A percentile compares a stretch with the other conserved stretches of the same genome.
These are phyloP conservation scores for Ophion ellenae DNA, from an alignment of 2,888 invertebrate genomes.

Conservation along the genomic window DNA sequence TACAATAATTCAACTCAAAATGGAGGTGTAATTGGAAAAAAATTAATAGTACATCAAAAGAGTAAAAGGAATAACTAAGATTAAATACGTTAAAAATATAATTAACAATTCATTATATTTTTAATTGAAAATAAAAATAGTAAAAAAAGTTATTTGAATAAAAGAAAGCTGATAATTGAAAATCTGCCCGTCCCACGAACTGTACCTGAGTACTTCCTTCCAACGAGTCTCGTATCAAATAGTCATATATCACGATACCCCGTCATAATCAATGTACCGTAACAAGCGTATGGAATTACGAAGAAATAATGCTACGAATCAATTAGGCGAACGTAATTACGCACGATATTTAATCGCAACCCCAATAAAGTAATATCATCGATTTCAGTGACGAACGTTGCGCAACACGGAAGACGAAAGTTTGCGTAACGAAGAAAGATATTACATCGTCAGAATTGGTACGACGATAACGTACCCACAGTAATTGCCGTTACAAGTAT, in stretches of 20 bases:
- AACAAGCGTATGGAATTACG: conserved; percentile 2
- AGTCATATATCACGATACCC: not conserved
- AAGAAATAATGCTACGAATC: conserved; percentile 15
- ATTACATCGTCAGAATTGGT: not conserved
- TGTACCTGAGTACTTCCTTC: too few species aligned
- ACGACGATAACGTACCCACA: not conserved
- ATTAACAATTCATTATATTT: too few species aligned
- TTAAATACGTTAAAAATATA: too few species aligned
- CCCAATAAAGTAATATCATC: not conserved
- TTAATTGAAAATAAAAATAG: too few species aligned
- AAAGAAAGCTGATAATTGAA: too few species aligned
- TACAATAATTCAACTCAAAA: too few species aligned
- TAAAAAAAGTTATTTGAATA: too few species aligned
- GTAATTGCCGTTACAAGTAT: not conserved
- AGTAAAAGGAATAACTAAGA: too few species aligned
- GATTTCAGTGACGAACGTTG: not conserved
- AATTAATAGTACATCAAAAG: too few species aligned
- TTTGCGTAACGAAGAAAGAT: conserved; percentile 15
- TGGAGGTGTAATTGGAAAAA: too few species aligned
- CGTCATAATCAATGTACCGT: not conserved
- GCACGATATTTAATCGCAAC: not conserved
- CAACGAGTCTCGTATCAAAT: too few species aligned
- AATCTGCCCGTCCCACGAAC: too few species aligned
- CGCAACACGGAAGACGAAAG: not conserved
- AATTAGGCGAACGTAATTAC: not conserved